phyloP scores from a whole-genome alignment of 2,113 vertebrate genomes.

The Heterotis niloticus region DNA sequence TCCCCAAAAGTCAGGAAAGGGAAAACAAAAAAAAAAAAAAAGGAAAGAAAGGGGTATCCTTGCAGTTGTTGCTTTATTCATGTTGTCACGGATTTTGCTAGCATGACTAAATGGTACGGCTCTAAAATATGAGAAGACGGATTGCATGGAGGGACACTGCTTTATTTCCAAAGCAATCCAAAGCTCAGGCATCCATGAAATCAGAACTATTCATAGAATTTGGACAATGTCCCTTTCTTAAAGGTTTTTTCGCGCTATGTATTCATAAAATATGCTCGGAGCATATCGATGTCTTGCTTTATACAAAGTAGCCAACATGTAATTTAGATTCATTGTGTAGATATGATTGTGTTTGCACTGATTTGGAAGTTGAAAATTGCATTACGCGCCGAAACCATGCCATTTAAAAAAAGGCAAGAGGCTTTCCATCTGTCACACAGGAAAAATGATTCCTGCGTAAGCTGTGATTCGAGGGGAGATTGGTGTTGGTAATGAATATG shows the following conservation, averaged over 20 bases:
- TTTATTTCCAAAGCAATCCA: background rate
- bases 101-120: background rate
- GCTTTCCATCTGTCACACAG: too few species aligned
- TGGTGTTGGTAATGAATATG: too few species aligned
- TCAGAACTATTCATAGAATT: background rate
- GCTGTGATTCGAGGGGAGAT: too few species aligned
- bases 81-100: background rate
- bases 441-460: too few species aligned
- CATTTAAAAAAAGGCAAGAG: background rate
- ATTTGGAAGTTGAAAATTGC: background rate
- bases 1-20: too few species aligned
- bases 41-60: background rate
- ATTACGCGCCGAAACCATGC: slow-evolving; percentile 1
- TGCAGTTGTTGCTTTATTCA: slow-evolving; percentile 3
- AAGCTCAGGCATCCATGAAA: slow-evolving; percentile 9
- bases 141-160: background rate
- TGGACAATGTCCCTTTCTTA: background rate
- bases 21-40: too few species aligned
- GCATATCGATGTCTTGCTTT: slow-evolving; percentile 10
- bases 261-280: background rate
- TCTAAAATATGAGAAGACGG: slow-evolving; percentile 1
- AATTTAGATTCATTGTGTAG: slow-evolving; percentile 22
- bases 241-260: background rate
- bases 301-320: slow-evolving; percentile 3
- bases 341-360: slow-evolving; percentile 21